Evolutionary conservation across 2,797 vertebrate species (phyloP).

Genomic region (Aeoliscus strigatus): DNA sequence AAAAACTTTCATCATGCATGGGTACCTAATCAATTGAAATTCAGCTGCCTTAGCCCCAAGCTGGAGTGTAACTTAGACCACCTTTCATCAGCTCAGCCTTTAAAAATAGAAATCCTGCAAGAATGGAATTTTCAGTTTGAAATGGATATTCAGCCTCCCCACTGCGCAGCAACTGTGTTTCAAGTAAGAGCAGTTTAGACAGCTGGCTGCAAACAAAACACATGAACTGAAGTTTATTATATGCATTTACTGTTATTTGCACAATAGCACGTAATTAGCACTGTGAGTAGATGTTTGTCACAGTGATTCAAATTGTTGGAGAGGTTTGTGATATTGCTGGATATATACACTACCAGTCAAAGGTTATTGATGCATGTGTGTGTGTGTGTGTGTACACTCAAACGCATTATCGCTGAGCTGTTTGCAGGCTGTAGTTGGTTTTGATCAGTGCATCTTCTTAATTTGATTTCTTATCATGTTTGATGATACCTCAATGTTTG

Average conservation of each 20-base stretch:
- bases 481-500: slow-evolving; percentile 61
- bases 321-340: slow-evolving; percentile 15
- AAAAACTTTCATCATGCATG: slow-evolving; percentile 67
- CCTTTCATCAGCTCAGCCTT: slow-evolving; percentile 58
- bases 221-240: slow-evolving; percentile 1
- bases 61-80: slow-evolving; percentile 56
- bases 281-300: slow-evolving; percentile 5
- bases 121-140: slow-evolving; percentile 49
- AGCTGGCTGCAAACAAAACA: slow-evolving; percentile 24
- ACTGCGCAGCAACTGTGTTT: slow-evolving; percentile 18
- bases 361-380: too few relatives aligned
- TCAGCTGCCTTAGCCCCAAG: slow-evolving; percentile 52
- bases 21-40: slow-evolving; percentile 69
- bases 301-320: slow-evolving; percentile 20
- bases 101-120: slow-evolving; percentile 59
- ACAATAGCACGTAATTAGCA: slow-evolving; percentile 26
- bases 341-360: too few relatives aligned
- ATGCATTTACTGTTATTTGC: slow-evolving; percentile 5
- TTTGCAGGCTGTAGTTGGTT: slow-evolving; percentile 52
- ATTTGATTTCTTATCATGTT: slow-evolving; percentile 71
- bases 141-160: slow-evolving; percentile 42
- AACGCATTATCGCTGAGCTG: too few relatives aligned
- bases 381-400: too few relatives aligned
- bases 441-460: slow-evolving; percentile 61
- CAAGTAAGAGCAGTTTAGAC: slow-evolving; percentile 6